Base-by-base conservation (phyloP, 2,113 vertebrate species). In the Campylorhamphus procurvoides region DNA sequence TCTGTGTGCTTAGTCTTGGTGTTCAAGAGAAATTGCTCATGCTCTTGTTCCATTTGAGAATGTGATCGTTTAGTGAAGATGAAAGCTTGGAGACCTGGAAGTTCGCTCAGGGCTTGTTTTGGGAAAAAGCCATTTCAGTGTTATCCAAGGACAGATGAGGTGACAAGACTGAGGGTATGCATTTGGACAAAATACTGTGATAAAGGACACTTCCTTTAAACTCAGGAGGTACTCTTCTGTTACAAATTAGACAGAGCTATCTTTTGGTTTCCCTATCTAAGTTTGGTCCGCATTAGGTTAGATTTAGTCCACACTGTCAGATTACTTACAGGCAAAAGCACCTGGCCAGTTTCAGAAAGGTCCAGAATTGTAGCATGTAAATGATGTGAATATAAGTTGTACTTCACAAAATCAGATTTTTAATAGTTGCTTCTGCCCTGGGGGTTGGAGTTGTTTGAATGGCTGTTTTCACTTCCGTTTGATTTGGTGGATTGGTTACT, bases 41-140 rank as follows among this genome's bases (percentile, higher is more conserved):
- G 71, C 46, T 87, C 77, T 76, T 78, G 62, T 82, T 92, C 47
- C 49, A n/a, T 91, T 84, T 80, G 64, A 96, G 80, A 89, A 77
- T 73, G 62, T 78, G 64, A 73, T 90, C 23, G 0, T 90, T 95
- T 87, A 92, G 79, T 39, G 78, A 95, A 75, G 80, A 80, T 89
- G 84, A 96, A 90, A 92, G 84, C 74, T 60, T 71, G 76, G 73
- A 82, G 59, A 93, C 63, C 93, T 95, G 81, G 55, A 97, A 94
- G 69, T 86, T 94, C 75, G 89, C 72, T 89, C n/a, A 77, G 75
- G 81, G 33, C 46, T 74, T 78, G 46, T 60, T 77, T 76, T 72
- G 56, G 89, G 71, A 77, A 89, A 71, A 76, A 75, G 56, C 28
- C 87, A 62, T 94, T 94, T 80, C 2, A 40, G 27, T 84, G 89